Base-by-base conservation (phyloP, 1,140 invertebrate species). In the Heliconius eleuchia region DNA sequence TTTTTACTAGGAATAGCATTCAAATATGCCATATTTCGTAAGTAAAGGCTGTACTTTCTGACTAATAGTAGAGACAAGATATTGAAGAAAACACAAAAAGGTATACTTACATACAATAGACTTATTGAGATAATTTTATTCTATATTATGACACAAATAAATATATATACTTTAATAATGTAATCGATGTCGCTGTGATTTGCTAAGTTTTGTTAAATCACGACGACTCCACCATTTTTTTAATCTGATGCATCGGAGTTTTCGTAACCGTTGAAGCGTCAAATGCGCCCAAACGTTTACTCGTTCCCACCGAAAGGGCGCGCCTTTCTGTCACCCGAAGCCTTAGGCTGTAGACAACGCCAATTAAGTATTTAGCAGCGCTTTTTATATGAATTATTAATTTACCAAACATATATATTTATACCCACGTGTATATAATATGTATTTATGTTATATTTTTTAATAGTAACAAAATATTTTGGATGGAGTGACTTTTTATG, bases 241-340 rank as follows among this genome's bases (percentile, higher is more conserved):
- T 87, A 77, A 83, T 52, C 82, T 73, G 42, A 71, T 76, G 18
- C 82, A 74, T 80, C 77, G 83, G 80, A 89, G 88, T 93, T 92
- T 92, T 92, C 85, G 90, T 92, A 87, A 78, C 79, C 89, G 77
- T 74, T 91, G 90, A 82, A 91, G 91, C 91, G 87, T 87, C 89
- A 89, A 91, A 87, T 88, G 88, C 82, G 83, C 79, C 87, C 81
- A 82, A 85, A 87, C 86, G 86, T 86, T 87, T 82, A 85, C 86
- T 86, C 85, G 91, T 93, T 92, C 92, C 91, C 92, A 91, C 84
- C 89, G 84, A 71, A 66, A 79, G 84, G 85, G 83, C 78, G 74
- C 83, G 76, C 82, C 84, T 76, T 78, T 81, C 77, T 85, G 87
- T 83, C 87, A 86, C 83, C 87, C 82, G 89, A 91, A 91, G 88